Percentiles rank a stretch among this genome's conserved stretches.
phyloP scores from a whole-genome alignment of 2,113 vertebrate species.

The Macquaria australasica region DNA sequence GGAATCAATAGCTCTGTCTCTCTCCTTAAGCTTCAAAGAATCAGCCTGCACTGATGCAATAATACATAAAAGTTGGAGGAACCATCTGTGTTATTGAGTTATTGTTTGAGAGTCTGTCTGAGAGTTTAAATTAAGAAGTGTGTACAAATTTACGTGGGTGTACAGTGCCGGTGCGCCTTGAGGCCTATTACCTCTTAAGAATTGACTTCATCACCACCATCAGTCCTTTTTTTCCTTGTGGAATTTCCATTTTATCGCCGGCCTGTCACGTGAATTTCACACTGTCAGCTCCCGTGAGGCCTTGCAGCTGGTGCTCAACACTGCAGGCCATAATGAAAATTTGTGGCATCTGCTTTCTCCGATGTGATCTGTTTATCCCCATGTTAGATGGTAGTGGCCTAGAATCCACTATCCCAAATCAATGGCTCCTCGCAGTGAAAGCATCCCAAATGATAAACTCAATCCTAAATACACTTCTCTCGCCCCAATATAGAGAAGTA shows the following conservation, averaged over 20 bases:
- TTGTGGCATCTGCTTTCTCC: constrained; percentile 27
- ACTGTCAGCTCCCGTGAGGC: constrained; percentile 47
- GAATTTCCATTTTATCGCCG: constrained; percentile 42
- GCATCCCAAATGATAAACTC: constrained; percentile 52
- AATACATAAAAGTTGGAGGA: constrained; percentile 68
- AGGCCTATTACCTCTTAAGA: constrained; percentile 51
- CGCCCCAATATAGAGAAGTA: not conserved
- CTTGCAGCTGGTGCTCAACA: constrained; percentile 27
- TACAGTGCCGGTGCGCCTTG: not conserved
- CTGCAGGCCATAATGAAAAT: constrained; percentile 55
- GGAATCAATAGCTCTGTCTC: constrained; percentile 71
- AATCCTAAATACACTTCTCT: constrained; percentile 25
- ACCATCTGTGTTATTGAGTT: constrained; percentile 62
- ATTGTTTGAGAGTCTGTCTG: constrained; percentile 63
- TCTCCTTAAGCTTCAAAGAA: constrained; percentile 67
- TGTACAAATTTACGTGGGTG: constrained; percentile 41
- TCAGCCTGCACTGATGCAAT: constrained; percentile 65
- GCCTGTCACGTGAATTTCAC: constrained; percentile 19
- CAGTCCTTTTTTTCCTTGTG: constrained; percentile 12
- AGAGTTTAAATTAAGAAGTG: constrained; percentile 50
- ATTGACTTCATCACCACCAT: constrained; percentile 34
- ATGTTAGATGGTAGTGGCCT: constrained; percentile 33
- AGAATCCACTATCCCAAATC: constrained; percentile 65
- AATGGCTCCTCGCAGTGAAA: constrained; percentile 41
- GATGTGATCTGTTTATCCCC: constrained; percentile 66